Evolutionary conservation across 2,888 invertebrate genomes (phyloP).

Genomic region (Drosophila eohydei): DNA sequence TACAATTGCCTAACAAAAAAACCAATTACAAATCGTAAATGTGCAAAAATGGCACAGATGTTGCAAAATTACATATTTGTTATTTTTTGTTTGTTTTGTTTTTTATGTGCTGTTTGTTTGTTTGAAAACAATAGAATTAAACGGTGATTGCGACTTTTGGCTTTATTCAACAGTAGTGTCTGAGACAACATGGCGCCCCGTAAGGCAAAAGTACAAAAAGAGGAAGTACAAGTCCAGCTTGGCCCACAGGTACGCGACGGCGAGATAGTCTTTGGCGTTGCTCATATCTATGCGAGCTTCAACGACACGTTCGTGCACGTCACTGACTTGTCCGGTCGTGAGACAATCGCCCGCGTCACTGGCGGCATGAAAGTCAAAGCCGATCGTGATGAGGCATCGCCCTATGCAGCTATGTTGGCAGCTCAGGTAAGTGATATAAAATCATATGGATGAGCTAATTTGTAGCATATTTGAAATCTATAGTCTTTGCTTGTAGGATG

Average conservation of each 20-base stretch:
- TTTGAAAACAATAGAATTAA: constrained; percentile 22
- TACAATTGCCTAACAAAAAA: not conserved
- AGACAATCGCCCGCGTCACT: constrained; percentile 97
- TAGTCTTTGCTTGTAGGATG: constrained; percentile 89
- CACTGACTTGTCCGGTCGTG: constrained; percentile 98
- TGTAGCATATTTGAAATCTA: not conserved
- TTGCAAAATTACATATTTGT: constrained; percentile 47
- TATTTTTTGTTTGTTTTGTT: constrained; percentile 43
- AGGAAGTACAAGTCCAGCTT: constrained; percentile 97
- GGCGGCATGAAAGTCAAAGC: constrained; percentile 99
- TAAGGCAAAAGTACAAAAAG: constrained; percentile 98
- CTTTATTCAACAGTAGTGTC: constrained; percentile 45
- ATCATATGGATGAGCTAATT: not conserved
- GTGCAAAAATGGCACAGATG: constrained; percentile 52
- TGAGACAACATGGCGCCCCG: constrained; percentile 94
- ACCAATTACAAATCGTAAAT: constrained; percentile 1
- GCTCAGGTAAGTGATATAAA: constrained; percentile 90
- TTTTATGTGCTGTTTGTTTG: constrained; percentile 26
- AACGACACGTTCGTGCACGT: constrained; percentile 99
- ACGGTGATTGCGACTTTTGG: constrained; percentile 17
- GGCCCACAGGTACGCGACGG: constrained; percentile 99
- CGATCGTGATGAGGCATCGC: constrained; percentile 99
- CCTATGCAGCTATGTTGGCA: constrained; percentile 99
- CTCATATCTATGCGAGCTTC: constrained; percentile 99
- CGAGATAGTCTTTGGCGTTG: constrained; percentile 99